phyloP scores from a whole-genome alignment of 2,888 invertebrate species.

The Erebia palarica region DNA sequence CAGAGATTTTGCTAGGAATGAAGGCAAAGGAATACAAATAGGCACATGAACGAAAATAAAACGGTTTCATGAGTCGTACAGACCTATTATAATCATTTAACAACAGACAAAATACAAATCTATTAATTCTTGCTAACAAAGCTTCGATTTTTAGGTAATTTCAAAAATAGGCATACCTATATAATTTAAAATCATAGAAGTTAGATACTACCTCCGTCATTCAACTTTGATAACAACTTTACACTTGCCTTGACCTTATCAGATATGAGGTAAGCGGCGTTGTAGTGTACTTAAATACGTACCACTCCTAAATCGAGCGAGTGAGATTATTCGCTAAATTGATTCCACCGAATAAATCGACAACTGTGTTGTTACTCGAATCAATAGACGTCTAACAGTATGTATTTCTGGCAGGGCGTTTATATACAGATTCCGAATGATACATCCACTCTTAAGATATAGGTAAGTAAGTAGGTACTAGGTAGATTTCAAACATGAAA shows the following conservation, averaged over 20 bases:
- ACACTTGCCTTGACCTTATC: no score
- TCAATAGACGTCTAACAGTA: neutral
- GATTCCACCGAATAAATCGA: neutral
- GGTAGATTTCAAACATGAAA: slow-evolving; percentile 14
- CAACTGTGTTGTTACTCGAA: neutral
- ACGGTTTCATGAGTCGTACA: slow-evolving; percentile 72
- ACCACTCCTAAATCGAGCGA: neutral
- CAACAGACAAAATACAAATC: slow-evolving; percentile 43
- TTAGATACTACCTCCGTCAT: neutral
- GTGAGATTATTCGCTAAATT: neutral
- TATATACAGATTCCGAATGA: neutral
- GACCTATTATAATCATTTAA: slow-evolving; percentile 61
- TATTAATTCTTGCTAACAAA: neutral
- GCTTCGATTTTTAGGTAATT: neutral
- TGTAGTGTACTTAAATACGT: neutral
- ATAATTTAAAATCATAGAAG: neutral
- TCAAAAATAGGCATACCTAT: neutral
- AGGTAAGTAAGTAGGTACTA: neutral
- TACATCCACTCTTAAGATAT: neutral
- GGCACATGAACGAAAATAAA: slow-evolving; percentile 75
- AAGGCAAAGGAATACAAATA: slow-evolving; percentile 75
- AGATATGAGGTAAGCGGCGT: neutral
- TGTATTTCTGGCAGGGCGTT: neutral
- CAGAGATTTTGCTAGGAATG: slow-evolving; percentile 76
- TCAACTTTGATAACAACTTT: neutral